phyloP scores from a whole-genome alignment of 2,888 invertebrate genomes.

The Harpalus rubripes region DNA sequence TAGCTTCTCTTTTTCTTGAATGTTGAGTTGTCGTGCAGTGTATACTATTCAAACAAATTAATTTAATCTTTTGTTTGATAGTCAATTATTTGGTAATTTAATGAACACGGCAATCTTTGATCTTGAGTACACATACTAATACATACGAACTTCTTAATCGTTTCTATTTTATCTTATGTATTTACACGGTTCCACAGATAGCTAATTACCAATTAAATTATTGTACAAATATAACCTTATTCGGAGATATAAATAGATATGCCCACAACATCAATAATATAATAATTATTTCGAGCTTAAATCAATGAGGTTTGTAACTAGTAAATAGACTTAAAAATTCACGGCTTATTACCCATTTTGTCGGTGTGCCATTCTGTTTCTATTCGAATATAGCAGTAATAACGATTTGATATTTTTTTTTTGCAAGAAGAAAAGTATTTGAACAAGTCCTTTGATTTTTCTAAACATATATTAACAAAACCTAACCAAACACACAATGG shows the following conservation, averaged over 20 bases:
- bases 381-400: too few species aligned
- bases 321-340: too few species aligned
- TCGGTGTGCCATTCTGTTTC: too few species aligned
- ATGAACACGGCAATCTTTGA: conserved; percentile 47
- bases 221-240: not conserved
- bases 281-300: not conserved
- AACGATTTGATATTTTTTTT: too few species aligned
- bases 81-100: conserved; percentile 46
- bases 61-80: conserved; percentile 54
- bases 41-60: conserved; percentile 40
- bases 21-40: conserved; percentile 17
- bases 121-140: conserved; percentile 45
- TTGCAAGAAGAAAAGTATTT: too few species aligned
- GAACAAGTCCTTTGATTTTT: too few species aligned
- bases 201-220: not conserved
- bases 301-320: too few species aligned
- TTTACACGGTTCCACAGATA: not conserved
- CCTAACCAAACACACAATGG: too few species aligned
- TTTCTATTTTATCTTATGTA: conserved; percentile 29
- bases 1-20: not conserved
- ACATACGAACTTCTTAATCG: conserved; percentile 30
- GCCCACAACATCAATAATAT: not conserved
- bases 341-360: too few species aligned
- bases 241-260: not conserved
- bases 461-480: too few species aligned